Evolutionary conservation across 2,113 vertebrate species (phyloP).

Genomic region (Vulpes lagopus): DNA sequence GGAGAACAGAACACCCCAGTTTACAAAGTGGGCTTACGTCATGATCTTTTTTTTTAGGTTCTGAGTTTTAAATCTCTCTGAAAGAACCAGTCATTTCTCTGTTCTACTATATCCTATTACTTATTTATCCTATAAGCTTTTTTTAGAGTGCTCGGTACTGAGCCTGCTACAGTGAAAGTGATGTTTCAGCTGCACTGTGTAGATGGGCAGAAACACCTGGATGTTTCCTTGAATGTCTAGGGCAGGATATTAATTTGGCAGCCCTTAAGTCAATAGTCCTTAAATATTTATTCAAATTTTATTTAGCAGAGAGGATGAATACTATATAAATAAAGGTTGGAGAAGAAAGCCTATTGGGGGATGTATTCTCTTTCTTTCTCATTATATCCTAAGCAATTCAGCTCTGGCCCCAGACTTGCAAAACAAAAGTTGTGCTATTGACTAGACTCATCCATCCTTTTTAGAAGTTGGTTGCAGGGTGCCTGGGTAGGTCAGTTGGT

Average conservation of each 20-base stretch:
- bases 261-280: neutral
- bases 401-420: neutral
- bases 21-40: neutral
- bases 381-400: constrained; percentile 13
- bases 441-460: neutral
- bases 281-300: neutral
- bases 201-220: neutral
- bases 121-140: neutral
- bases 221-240: neutral
- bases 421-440: neutral
- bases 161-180: neutral
- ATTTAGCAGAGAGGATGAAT: neutral
- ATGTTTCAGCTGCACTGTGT: neutral
- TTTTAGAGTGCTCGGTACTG: neutral
- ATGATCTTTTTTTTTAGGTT: neutral
- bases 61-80: neutral
- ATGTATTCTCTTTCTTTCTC: neutral
- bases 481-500: too few species aligned
- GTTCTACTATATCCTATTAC: neutral
- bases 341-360: neutral
- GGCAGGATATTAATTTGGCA: neutral
- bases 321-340: neutral
- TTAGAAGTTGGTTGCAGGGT: too few species aligned
- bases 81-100: neutral
- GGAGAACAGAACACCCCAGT: neutral